Percentiles rank a stretch among this genome's conserved stretches.
Evolutionary conservation across 2,888 invertebrate species (phyloP).

Genomic region (Leptinotarsa rubiginosa): DNA sequence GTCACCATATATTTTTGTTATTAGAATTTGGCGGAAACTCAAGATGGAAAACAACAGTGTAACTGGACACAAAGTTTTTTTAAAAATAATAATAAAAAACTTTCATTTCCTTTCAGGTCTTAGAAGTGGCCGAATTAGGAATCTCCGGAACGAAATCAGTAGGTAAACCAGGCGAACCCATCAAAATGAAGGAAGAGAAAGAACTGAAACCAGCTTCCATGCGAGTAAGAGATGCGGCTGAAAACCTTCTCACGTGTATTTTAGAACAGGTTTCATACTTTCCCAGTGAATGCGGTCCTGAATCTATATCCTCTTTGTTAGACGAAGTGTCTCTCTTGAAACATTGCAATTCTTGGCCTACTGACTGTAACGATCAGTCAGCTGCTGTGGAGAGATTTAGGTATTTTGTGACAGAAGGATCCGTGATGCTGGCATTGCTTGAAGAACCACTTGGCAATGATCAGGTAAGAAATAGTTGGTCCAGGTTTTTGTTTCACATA

Average conservation of each 20-base stretch:
- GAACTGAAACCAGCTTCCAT: slow-evolving; percentile 97
- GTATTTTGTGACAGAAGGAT: slow-evolving; percentile 93
- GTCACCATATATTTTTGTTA: too few relatives aligned
- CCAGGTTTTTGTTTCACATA: too few relatives aligned
- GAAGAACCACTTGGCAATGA: slow-evolving; percentile 90
- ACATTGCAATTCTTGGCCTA: slow-evolving; percentile 77
- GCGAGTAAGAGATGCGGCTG: slow-evolving; percentile 97
- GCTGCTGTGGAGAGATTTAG: slow-evolving; percentile 79
- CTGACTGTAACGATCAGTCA: slow-evolving; percentile 67
- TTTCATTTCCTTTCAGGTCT: slow-evolving; percentile 55
- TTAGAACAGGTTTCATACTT: slow-evolving; percentile 91
- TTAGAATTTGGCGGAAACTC: too few relatives aligned
- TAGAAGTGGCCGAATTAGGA: slow-evolving; percentile 97
- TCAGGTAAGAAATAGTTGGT: slow-evolving; percentile 53
- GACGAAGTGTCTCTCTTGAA: slow-evolving; percentile 88
- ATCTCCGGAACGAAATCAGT: slow-evolving; percentile 94
- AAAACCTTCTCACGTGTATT: slow-evolving; percentile 89
- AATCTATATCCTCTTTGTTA: slow-evolving; percentile 85
- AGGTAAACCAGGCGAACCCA: slow-evolving; percentile 87
- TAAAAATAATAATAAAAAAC: too few relatives aligned
- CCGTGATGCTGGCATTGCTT: slow-evolving; percentile 86
- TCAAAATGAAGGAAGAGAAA: slow-evolving; percentile 95
- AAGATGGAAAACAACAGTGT: too few relatives aligned
- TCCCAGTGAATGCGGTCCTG: slow-evolving; percentile 85
- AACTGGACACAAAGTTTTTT: too few relatives aligned